Evolutionary conservation across 2,797 vertebrate species (phyloP).

Genomic region (Myripristis jacobus): DNA sequence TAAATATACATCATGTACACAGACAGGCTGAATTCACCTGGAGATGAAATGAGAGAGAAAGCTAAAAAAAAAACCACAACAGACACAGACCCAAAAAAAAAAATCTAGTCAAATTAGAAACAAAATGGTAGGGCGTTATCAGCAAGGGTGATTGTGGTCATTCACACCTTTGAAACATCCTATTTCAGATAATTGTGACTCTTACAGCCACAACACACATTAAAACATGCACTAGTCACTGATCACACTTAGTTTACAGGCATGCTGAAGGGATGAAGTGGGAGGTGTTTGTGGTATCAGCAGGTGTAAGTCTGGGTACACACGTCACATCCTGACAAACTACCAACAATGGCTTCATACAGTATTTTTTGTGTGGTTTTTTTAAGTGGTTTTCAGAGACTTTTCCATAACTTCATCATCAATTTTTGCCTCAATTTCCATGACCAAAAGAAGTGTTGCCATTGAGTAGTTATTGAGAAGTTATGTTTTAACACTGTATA

Average conservation of each 20-base stretch:
- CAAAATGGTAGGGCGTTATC: neutral
- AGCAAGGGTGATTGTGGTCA: neutral
- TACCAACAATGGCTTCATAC: too few species aligned
- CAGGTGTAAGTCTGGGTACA: neutral
- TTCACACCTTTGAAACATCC: neutral
- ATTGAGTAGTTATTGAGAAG: too few species aligned
- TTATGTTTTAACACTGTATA: too few species aligned
- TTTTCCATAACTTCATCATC: too few species aligned
- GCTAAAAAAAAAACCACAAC: neutral
- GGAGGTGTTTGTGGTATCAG: neutral
- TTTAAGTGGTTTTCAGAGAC: too few species aligned
- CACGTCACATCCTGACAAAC: neutral
- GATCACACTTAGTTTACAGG: too few species aligned
- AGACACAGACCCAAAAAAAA: neutral
- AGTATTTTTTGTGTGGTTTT: too few species aligned
- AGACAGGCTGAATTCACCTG: constrained; percentile 71
- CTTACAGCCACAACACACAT: neutral
- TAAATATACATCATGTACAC: constrained; percentile 78
- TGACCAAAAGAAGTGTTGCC: too few species aligned
- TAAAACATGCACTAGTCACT: too few species aligned
- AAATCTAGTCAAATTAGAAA: neutral
- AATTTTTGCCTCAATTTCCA: too few species aligned
- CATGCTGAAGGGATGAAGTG: neutral
- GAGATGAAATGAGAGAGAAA: constrained; percentile 13
- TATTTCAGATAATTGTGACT: neutral